These are phyloP conservation scores for Platycheirus rosarum DNA, from an alignment of 2,888 invertebrate genomes.

Conservation along the genomic window DNA sequence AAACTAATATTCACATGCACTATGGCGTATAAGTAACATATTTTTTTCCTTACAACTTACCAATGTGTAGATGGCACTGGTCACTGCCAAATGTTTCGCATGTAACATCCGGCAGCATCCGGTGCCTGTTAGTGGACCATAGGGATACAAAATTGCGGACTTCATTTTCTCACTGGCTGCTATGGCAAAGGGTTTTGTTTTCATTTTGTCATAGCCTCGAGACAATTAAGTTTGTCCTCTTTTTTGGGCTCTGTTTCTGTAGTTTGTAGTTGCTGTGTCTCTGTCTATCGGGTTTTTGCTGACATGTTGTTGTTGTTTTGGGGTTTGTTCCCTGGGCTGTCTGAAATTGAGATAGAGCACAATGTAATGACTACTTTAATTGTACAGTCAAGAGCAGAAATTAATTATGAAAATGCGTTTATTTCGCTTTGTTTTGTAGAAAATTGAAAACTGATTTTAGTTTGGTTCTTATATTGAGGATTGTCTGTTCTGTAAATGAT, in stretches of 20 bases:
- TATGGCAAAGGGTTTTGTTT: conserved; percentile 69
- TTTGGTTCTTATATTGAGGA: background rate
- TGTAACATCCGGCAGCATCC: conserved; percentile 87
- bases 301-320: conserved; percentile 24
- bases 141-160: conserved; percentile 84
- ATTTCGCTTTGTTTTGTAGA: conserved; percentile 11
- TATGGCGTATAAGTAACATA: conserved; percentile 36
- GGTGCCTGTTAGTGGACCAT: conserved; percentile 83
- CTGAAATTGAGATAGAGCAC: conserved; percentile 16
- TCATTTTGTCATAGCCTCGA: conserved; percentile 69
- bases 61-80: conserved; percentile 89
- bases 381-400: background rate
- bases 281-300: conserved; percentile 33
- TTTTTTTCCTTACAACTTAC: conserved; percentile 83
- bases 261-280: background rate
- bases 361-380: conserved; percentile 12
- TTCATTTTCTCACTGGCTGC: conserved; percentile 82
- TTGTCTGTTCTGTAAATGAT: no score
- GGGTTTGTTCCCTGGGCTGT: conserved; percentile 9
- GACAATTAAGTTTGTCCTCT: conserved; percentile 22
- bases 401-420: conserved; percentile 8
- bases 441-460: conserved; percentile 10
- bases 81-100: conserved; percentile 89
- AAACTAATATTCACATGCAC: conserved; percentile 3
- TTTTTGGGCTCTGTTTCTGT: background rate